These are phyloP conservation scores for Coregonus clupeaformis DNA, from an alignment of 2,113 vertebrate species.

Conservation along the genomic window DNA sequence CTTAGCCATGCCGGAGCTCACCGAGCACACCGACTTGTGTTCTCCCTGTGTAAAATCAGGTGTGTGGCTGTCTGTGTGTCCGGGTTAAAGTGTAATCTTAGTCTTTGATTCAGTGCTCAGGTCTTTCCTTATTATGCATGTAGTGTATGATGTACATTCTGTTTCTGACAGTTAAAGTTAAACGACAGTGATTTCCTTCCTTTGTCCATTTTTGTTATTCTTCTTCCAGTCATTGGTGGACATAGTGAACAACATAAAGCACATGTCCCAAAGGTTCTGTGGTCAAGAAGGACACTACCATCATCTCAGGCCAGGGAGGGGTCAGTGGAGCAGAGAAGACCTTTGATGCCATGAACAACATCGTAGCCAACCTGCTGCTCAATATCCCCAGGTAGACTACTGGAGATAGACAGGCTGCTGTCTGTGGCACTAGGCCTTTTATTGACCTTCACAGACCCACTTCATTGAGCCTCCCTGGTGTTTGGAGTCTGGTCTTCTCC, in stretches of 20 bases:
- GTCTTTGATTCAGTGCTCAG: constrained; percentile 58
- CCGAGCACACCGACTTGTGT: constrained; percentile 94
- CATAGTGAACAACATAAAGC: constrained; percentile 90
- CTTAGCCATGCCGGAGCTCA: constrained; percentile 93
- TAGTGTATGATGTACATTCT: neutral
- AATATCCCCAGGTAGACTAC: constrained; percentile 88
- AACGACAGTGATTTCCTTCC: too few species aligned
- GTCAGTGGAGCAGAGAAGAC: constrained; percentile 75
- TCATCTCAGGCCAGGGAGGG: constrained; percentile 78
- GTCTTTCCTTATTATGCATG: neutral
- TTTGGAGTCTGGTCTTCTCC: too few species aligned
- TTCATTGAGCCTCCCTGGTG: too few species aligned
- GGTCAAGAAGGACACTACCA: constrained; percentile 78
- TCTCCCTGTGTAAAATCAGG: constrained; percentile 93
- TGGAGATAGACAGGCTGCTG: neutral
- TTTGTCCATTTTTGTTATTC: neutral
- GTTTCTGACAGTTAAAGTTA: too few species aligned
- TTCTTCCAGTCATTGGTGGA: constrained; percentile 86
- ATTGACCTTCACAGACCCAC: too few species aligned
- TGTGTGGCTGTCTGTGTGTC: constrained; percentile 60
- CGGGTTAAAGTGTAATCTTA: neutral
- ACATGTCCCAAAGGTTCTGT: constrained; percentile 73
- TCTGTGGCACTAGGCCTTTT: too few species aligned
- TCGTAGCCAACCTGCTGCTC: constrained; percentile 91
- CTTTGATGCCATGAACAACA: constrained; percentile 97